Percentiles rank a stretch among this genome's conserved stretches.
phyloP scores from a whole-genome alignment of 2,888 invertebrate genomes.

The Macrophya annulata region DNA sequence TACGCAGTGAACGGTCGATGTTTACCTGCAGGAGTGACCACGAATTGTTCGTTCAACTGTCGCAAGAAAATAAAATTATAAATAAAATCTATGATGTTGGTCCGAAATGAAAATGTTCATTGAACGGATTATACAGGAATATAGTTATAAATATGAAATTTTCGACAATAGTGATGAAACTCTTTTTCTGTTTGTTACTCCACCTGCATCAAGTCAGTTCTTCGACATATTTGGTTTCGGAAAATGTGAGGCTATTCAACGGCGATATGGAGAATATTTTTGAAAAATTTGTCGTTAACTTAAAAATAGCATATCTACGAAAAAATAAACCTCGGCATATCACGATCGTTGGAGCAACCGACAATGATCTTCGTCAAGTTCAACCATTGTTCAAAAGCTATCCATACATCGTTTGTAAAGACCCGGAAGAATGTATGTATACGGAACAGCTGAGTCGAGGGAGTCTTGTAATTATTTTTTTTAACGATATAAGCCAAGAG shows the following conservation, averaged over 20 bases:
- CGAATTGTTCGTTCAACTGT: not conserved
- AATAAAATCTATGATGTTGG: not conserved
- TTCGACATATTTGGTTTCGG: not conserved
- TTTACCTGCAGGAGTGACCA: not conserved
- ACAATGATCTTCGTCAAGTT: not conserved
- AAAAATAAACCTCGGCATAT: constrained; percentile 14
- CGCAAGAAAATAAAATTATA: not conserved
- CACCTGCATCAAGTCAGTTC: constrained; percentile 12
- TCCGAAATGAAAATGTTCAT: not conserved
- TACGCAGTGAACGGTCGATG: not conserved
- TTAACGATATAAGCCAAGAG: not conserved
- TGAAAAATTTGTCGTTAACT: not conserved
- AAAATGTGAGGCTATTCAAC: not conserved
- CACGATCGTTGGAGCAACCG: not conserved
- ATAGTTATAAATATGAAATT: not conserved
- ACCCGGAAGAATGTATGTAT: not conserved
- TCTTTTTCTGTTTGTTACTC: not conserved
- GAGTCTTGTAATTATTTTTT: constrained; percentile 27
- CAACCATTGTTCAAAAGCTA: constrained; percentile 5
- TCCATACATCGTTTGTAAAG: constrained; percentile 19
- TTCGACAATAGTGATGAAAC: not conserved
- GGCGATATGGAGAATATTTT: not conserved
- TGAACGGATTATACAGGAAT: not conserved
- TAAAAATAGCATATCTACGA: not conserved
- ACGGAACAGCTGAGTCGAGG: not conserved